A percentile compares a stretch with the other conserved stretches of the same genome.
phyloP scores from a whole-genome alignment of 2,113 vertebrate genomes.

The Halcyon senegalensis region DNA sequence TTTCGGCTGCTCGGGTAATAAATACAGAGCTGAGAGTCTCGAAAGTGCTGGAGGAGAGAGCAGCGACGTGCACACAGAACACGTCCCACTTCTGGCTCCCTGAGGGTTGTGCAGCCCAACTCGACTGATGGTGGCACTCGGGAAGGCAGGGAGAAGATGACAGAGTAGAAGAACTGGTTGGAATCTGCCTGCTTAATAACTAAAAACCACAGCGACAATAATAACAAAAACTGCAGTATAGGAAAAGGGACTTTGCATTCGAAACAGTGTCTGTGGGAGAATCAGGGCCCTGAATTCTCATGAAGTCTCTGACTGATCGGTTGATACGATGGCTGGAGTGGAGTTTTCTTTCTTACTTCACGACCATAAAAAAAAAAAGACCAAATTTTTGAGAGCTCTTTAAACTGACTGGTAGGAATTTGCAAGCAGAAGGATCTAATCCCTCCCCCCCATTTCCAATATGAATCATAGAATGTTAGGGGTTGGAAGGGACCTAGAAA shows the following conservation, averaged over 20 bases:
- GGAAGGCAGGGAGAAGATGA: background rate
- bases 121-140: background rate
- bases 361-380: background rate
- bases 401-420: background rate
- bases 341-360: background rate
- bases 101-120: background rate
- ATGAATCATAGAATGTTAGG: background rate
- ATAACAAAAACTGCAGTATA: background rate
- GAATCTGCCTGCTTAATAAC: slow-evolving; percentile 6
- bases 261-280: background rate
- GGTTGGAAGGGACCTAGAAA: too few relatives aligned
- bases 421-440: background rate
- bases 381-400: background rate
- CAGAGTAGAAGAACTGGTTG: slow-evolving; percentile 16
- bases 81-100: background rate
- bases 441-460: background rate
- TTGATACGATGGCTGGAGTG: background rate
- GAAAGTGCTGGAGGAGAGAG: background rate
- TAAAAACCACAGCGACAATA: background rate
- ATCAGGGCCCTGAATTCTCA: background rate
- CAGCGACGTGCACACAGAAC: accelerated
- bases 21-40: background rate
- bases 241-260: background rate
- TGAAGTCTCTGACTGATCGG: background rate
- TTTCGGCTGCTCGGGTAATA: background rate